Base-by-base conservation (phyloP, 2,113 vertebrate species). In the Microcebus ravelobensis region DNA sequence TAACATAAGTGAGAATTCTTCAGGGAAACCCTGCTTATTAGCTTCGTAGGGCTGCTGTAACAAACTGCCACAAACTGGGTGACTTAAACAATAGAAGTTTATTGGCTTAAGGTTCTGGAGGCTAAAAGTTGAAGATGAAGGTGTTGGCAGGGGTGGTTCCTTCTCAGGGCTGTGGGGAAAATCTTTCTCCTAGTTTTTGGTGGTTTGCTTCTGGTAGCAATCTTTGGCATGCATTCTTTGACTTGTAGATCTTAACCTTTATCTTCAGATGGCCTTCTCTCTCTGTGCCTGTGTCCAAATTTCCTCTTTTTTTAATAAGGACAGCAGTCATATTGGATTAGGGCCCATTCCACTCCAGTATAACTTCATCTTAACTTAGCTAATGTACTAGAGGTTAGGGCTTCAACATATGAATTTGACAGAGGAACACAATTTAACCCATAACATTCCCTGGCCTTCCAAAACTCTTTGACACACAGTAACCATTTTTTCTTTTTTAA, bases 1-100 rank as follows among this genome's bases (percentile, higher is more conserved):
- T 84, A 61, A 73, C 20, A 45, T 90, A 85, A 90, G 34, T 31
- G 23, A 81, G 34, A 68, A 52, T 90, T 93, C 81, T 93, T 91
- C 70, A 67, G 55, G 20, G 8, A 84, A 84, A 39, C 7, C 73
- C 79, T 71, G 55, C 73, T 11, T 74, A 29, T 48, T 74, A 74
- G 42, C 71, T 74, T 74, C 71, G 27, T 74, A 74, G 7, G 7
- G 27, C 71, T 74, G 25, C 14, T 17, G 13, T 74, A 74, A 48
- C 71, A 74, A 74, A 31, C 25, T 74, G 29, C 25, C 25, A 74
- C 71, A 74, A 17, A 74, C 25, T 45, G 7, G 13, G 25, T 48
- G 39, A 27, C 23, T 74, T 74, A 74, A 74, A 15, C 42, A 42
- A 74, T 48, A 48, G 42, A 17, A 45, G 8, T 45, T 45, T 70